Percentiles rank a stretch among this genome's conserved stretches.
Evolutionary conservation across 2,888 invertebrate genomes (phyloP).

Genomic region (Lamellibrachia satsuma): DNA sequence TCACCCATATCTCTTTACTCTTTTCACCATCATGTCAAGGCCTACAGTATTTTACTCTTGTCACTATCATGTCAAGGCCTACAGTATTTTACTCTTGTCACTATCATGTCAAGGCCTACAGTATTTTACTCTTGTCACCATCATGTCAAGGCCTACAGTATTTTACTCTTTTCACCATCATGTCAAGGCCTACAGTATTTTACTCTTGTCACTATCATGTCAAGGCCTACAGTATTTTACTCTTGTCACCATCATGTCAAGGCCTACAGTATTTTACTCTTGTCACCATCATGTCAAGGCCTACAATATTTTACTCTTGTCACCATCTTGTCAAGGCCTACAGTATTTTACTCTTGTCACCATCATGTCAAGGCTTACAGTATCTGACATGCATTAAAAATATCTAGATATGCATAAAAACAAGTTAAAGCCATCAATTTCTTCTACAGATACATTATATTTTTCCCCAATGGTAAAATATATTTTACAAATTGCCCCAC

Average conservation of each 20-base stretch:
- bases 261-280: background rate
- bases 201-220: background rate
- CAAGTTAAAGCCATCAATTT: no score
- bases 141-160: no score
- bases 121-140: background rate
- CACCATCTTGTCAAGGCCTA: no score
- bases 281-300: background rate
- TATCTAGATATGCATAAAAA: no score
- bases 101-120: no score
- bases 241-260: background rate
- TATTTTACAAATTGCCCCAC: no score
- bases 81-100: background rate
- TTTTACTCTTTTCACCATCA: background rate
- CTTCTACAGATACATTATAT: no score
- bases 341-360: background rate
- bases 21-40: background rate
- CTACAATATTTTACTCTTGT: background rate
- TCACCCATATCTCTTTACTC: background rate
- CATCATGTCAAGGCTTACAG: no score
- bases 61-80: background rate
- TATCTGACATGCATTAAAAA: no score
- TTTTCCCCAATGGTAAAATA: no score
- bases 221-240: background rate
- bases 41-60: background rate
- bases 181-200: no score